Percentiles rank a stretch among this genome's conserved stretches.
Evolutionary conservation across 1,140 invertebrate species (phyloP).

Genomic region (Anoplolepis gracilipes): DNA sequence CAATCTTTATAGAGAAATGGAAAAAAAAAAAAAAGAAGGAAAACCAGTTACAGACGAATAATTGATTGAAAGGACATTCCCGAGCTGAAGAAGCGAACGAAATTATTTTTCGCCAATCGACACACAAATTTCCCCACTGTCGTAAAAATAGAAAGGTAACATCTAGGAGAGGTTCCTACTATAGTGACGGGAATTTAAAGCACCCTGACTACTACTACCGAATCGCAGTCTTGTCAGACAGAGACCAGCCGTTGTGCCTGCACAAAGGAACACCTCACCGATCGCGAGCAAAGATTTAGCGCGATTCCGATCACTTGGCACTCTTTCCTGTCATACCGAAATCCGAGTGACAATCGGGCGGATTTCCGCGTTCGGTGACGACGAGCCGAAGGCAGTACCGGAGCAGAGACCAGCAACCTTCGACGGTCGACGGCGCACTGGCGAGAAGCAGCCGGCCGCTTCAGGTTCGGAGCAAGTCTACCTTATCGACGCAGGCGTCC

Average conservation of each 20-base stretch:
- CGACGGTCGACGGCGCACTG: conserved; percentile 66
- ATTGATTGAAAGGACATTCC: not conserved
- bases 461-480: conserved; percentile 35
- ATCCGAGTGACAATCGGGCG: not conserved
- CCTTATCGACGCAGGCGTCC: conserved; percentile 62
- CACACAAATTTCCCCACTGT: conserved; percentile 17
- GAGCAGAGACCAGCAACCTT: conserved; percentile 61
- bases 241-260: not conserved
- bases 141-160: not conserved
- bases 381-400: not conserved
- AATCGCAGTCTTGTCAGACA: not conserved
- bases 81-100: not conserved
- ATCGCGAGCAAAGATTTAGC: not conserved
- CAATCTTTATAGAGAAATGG: not conserved
- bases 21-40: not conserved
- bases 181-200: not conserved
- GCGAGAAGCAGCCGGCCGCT: conserved; percentile 30
- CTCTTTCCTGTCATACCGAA: conserved; percentile 11
- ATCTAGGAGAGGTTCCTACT: not conserved
- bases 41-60: not conserved
- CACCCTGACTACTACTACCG: not conserved
- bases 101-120: not conserved
- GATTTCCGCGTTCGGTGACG: not conserved
- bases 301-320: conserved; percentile 15
- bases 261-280: conserved; percentile 27